These are phyloP conservation scores for Drosophila mimica DNA, from an alignment of 2,888 invertebrate species.

Conservation along the genomic window DNA sequence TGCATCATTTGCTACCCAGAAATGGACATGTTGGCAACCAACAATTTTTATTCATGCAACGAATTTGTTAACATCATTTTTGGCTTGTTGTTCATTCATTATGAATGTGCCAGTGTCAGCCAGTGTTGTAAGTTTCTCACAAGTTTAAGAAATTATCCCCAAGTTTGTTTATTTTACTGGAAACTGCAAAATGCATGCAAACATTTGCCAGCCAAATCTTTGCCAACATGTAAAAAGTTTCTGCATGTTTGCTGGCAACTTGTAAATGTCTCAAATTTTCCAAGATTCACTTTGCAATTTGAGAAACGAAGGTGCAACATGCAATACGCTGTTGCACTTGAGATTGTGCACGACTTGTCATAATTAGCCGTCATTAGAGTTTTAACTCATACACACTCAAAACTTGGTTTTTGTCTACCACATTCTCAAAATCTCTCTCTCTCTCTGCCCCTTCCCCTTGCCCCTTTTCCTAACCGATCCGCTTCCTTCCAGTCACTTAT, in stretches of 20 bases:
- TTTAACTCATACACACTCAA: slow-evolving; percentile 21
- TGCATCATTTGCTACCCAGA: not conserved
- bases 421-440: slow-evolving; percentile 12
- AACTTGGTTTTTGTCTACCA: not conserved
- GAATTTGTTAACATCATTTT: not conserved
- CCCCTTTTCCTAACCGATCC: not conserved
- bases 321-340: slow-evolving; percentile 11
- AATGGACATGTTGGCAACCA: not conserved
- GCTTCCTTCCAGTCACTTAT: slow-evolving; percentile 20
- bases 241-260: not conserved
- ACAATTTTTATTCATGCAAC: not conserved
- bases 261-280: slow-evolving; percentile 1
- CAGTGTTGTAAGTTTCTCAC: not conserved
- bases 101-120: not conserved
- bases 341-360: slow-evolving; percentile 53
- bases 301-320: slow-evolving; percentile 7
- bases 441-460: not conserved
- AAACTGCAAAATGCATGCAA: not conserved
- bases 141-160: not conserved
- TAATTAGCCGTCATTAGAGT: slow-evolving; percentile 70
- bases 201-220: not conserved
- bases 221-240: slow-evolving; percentile 1
- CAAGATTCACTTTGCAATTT: not conserved
- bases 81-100: not conserved
- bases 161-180: not conserved